A percentile compares a stretch with the other conserved stretches of the same genome.
These are phyloP conservation scores for Heloderma charlesbogerti DNA, from an alignment of 2,113 vertebrate genomes.

Conservation along the genomic window DNA sequence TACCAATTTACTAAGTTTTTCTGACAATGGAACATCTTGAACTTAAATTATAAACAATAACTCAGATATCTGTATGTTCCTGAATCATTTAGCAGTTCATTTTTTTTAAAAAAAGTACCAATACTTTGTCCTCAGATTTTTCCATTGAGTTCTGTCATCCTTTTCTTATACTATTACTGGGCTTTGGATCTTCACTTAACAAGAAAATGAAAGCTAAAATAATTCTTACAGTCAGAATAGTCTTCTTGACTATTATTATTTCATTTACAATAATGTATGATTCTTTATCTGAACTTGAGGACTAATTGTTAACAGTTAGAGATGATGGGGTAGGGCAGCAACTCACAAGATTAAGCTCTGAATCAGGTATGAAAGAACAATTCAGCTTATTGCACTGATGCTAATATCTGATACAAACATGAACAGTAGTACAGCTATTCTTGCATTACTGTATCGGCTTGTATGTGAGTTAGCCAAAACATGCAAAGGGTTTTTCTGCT, in stretches of 20 bases:
- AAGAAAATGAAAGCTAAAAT: background rate
- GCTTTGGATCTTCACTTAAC: background rate
- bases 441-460: background rate
- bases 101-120: background rate
- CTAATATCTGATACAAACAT: background rate
- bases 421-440: background rate
- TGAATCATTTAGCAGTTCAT: background rate
- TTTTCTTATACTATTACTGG: background rate
- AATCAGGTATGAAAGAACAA: background rate
- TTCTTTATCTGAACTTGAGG: background rate
- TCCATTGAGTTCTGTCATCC: background rate
- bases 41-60: slow-evolving; percentile 18
- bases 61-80: background rate
- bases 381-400: background rate
- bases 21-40: slow-evolving; percentile 14
- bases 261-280: background rate
- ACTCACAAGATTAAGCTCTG: background rate
- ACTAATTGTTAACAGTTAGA: background rate
- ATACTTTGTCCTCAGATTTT: background rate
- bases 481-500: background rate
- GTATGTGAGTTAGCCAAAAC: background rate
- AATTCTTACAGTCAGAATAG: background rate
- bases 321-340: background rate
- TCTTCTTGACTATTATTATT: background rate
- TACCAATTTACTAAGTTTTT: slow-evolving; percentile 1